phyloP scores from a whole-genome alignment of 2,113 vertebrate species.

The Syrrhaptes paradoxus region DNA sequence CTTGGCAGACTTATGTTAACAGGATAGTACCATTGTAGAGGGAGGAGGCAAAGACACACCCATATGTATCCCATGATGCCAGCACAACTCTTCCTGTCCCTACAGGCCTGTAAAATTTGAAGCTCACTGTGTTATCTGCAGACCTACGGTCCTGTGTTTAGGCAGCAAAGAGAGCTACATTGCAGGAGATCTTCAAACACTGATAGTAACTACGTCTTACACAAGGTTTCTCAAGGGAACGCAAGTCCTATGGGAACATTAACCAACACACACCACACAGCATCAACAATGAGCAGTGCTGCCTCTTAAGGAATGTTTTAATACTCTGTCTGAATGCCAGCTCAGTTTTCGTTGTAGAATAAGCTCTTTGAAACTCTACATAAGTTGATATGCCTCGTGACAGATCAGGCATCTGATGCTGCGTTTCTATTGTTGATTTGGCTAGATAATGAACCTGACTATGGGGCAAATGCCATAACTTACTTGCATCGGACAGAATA shows the following conservation, averaged over 20 bases:
- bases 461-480: background rate
- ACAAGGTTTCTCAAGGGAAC: background rate
- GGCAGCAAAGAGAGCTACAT: background rate
- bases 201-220: background rate
- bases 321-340: background rate
- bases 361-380: background rate
- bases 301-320: background rate
- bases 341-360: background rate
- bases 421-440: background rate
- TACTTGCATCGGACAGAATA: background rate
- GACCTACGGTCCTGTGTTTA: background rate
- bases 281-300: background rate
- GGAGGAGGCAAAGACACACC: constrained; percentile 24
- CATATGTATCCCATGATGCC: background rate
- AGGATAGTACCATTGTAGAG: constrained; percentile 17
- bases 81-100: background rate
- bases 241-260: rapidly evolving
- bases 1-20: constrained; percentile 20
- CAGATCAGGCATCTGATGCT: background rate
- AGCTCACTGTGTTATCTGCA: background rate
- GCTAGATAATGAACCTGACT: background rate
- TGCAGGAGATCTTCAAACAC: background rate
- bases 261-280: rapidly evolving
- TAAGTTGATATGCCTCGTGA: rapidly evolving
- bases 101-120: background rate